These are phyloP conservation scores for Pyrocephalus nanus DNA, from an alignment of 2,797 vertebrate genomes.

Conservation along the genomic window DNA sequence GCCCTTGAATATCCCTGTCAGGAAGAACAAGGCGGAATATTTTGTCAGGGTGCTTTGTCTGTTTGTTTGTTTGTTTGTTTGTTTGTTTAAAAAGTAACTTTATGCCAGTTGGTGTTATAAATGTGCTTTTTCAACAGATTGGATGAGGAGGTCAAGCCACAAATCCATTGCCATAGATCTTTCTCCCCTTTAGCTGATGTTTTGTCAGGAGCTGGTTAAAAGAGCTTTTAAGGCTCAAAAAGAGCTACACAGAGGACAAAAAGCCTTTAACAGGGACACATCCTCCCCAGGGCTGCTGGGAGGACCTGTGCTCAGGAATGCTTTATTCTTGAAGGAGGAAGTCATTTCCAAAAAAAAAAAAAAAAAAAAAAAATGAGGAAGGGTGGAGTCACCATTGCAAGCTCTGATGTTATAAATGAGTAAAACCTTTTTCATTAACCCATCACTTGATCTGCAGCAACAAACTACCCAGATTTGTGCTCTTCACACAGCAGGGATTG, in stretches of 20 bases:
- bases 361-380: background rate
- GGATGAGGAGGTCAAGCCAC: background rate
- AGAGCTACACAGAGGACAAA: background rate
- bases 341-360: background rate
- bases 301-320: slow-evolving; percentile 22
- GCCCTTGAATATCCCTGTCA: background rate
- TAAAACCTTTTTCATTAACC: background rate
- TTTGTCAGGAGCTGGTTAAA: slow-evolving; percentile 5
- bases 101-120: background rate
- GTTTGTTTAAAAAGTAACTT: background rate
- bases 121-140: background rate
- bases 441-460: background rate
- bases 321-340: slow-evolving; percentile 49
- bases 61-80: background rate
- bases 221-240: background rate
- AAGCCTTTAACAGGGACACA: background rate
- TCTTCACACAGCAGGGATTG: background rate
- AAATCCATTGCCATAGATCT: background rate
- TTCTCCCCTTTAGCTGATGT: background rate
- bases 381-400: background rate
- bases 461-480: background rate
- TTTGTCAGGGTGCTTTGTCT: background rate
- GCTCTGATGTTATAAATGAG: background rate
- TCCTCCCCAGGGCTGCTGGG: slow-evolving; percentile 26
- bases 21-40: background rate